phyloP scores from a whole-genome alignment of 2,797 vertebrate genomes.

The Danio choprae region DNA sequence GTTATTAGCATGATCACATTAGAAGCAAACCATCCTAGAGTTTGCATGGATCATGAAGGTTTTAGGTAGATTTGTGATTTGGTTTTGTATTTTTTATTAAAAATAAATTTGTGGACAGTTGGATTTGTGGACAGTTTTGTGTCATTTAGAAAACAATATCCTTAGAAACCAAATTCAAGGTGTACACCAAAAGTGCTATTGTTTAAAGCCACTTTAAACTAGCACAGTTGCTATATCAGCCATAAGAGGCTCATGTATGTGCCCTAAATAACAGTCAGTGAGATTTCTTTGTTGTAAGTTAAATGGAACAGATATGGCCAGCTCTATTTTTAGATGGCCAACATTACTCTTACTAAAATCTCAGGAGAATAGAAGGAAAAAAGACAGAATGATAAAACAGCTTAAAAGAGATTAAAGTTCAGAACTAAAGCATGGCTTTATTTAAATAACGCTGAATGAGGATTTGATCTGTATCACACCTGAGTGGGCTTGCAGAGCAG shows the following conservation, averaged over 20 bases:
- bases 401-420: constrained; percentile 8
- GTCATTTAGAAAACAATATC: too few relatives aligned
- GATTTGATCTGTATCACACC: constrained; percentile 73
- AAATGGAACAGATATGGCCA: constrained; percentile 34
- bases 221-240: constrained; percentile 4
- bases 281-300: background rate
- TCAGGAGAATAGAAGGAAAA: constrained; percentile 42
- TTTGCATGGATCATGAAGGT: too few relatives aligned
- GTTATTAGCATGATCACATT: too few relatives aligned
- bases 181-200: too few relatives aligned
- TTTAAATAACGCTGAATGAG: background rate
- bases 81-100: too few relatives aligned
- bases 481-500: constrained; percentile 87
- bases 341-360: constrained; percentile 56
- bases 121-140: too few relatives aligned
- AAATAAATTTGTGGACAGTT: too few relatives aligned
- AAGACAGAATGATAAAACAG: constrained; percentile 9
- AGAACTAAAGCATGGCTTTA: background rate
- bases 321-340: constrained; percentile 58
- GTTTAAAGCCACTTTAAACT: background rate
- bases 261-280: constrained; percentile 6
- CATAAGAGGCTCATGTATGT: background rate
- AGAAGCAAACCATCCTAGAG: too few relatives aligned
- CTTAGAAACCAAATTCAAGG: too few relatives aligned
- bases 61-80: too few relatives aligned